These are phyloP conservation scores for Heterodera carotae DNA, from an alignment of 1,140 invertebrate species.

Conservation along the genomic window DNA sequence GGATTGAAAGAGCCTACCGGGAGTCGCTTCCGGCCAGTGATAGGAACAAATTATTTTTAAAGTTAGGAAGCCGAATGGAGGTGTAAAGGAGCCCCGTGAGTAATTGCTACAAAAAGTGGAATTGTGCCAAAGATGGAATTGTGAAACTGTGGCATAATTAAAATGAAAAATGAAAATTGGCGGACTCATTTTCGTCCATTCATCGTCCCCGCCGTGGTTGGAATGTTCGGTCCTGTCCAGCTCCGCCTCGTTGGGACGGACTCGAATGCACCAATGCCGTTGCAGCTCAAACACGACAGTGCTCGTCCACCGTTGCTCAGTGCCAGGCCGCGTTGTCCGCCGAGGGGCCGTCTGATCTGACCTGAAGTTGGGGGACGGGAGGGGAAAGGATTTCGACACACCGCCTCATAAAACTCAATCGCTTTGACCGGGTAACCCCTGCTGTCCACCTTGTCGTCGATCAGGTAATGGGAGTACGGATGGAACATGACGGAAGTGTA, in stretches of 20 bases:
- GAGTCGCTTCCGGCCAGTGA: neutral
- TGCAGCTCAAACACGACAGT: neutral
- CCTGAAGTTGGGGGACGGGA: neutral
- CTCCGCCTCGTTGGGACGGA: neutral
- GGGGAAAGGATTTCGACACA: neutral
- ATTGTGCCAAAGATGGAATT: no score
- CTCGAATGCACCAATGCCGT: neutral
- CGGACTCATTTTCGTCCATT: neutral
- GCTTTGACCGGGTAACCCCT: neutral
- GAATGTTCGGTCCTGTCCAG: neutral
- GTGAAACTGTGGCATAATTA: no score
- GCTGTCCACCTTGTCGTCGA: neutral
- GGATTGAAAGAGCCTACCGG: neutral
- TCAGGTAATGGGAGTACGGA: neutral
- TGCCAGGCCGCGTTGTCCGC: neutral
- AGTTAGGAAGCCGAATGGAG: neutral
- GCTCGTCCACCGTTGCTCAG: neutral
- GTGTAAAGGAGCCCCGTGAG: neutral
- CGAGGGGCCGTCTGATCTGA: neutral
- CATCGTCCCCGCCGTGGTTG: neutral
- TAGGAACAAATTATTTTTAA: neutral
- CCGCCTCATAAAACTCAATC: neutral
- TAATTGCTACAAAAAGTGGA: neutral
- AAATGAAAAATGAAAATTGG: neutral
- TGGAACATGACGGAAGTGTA: neutral